A percentile compares a stretch with the other conserved stretches of the same genome.
Conservation (phyloP, 2,888 invertebrate genomes). For the Malacosoma neustria region DNA sequence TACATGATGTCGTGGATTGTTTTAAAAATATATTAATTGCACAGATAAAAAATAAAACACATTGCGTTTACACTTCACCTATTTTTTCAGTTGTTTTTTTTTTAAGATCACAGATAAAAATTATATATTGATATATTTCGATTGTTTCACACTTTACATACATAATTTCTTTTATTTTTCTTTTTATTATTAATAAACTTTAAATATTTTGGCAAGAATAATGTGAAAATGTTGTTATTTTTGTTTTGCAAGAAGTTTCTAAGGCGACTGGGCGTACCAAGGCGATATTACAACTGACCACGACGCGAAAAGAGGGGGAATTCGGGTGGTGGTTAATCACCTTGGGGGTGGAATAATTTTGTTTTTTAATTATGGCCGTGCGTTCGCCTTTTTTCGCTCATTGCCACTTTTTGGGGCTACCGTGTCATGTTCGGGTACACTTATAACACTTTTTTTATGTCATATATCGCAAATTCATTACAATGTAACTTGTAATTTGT, state of each 20-base stretch:
- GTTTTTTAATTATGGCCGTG: conserved; percentile 68
- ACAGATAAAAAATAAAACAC: background rate
- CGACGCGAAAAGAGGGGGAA: conserved; percentile 53
- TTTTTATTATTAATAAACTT: too few species aligned
- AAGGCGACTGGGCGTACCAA: conserved; percentile 59
- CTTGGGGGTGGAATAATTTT: conserved; percentile 62
- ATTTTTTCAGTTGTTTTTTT: too few species aligned
- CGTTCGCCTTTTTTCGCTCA: conserved; percentile 25
- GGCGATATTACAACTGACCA: conserved; percentile 64
- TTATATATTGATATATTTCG: too few species aligned
- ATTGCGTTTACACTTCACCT: background rate
- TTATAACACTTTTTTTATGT: background rate
- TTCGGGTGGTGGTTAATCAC: conserved; percentile 51
- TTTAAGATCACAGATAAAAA: too few species aligned
- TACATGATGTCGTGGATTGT: background rate
- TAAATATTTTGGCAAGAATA: conserved; percentile 13
- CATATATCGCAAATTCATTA: background rate
- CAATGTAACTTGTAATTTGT: background rate
- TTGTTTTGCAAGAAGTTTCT: conserved; percentile 66
- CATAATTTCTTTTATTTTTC: too few species aligned
- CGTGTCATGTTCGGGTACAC: background rate
- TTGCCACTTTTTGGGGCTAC: background rate
- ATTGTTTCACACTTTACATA: too few species aligned
- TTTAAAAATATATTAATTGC: background rate
- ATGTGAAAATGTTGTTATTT: conserved; percentile 48